Evolutionary conservation across 2,113 vertebrate genomes (phyloP).

Genomic region (Coreoperca whiteheadi): DNA sequence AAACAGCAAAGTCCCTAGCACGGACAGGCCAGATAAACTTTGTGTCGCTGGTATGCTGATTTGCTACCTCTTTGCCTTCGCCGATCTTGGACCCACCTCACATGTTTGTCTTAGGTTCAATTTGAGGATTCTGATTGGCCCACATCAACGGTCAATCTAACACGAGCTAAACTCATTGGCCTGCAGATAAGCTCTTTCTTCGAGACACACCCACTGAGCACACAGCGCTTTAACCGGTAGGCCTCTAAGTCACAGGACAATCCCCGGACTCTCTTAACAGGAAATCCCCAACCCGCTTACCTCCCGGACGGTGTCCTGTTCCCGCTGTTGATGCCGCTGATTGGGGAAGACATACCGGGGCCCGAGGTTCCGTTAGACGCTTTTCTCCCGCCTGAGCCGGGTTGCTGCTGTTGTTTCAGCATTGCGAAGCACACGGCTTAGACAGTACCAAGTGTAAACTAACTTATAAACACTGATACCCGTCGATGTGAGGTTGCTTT

Average conservation of each 20-base stretch:
- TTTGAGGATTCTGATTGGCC: slow-evolving; percentile 53
- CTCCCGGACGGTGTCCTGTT: slow-evolving; percentile 81
- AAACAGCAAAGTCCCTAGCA: neutral
- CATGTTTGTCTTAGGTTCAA: slow-evolving; percentile 25
- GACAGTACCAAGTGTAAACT: slow-evolving; percentile 55
- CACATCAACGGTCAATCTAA: slow-evolving; percentile 42
- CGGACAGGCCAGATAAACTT: slow-evolving; percentile 62
- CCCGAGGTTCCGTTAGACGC: slow-evolving; percentile 82
- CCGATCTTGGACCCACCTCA: slow-evolving; percentile 41
- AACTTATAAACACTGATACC: slow-evolving; percentile 56
- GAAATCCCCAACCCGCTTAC: slow-evolving; percentile 64
- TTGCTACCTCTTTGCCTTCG: slow-evolving; percentile 50
- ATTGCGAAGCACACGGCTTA: slow-evolving; percentile 77
- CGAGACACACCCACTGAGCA: slow-evolving; percentile 68
- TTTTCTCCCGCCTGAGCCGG: slow-evolving; percentile 82
- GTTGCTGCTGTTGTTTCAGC: slow-evolving; percentile 84
- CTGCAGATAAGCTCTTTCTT: neutral
- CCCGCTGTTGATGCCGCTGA: slow-evolving; percentile 78
- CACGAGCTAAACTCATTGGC: slow-evolving; percentile 55
- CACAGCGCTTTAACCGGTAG: slow-evolving; percentile 82
- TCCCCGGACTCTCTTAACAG: slow-evolving; percentile 74
- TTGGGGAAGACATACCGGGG: slow-evolving; percentile 78
- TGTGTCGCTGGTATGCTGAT: slow-evolving; percentile 52
- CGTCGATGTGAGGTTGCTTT: slow-evolving; percentile 43
- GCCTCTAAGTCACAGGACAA: slow-evolving; percentile 68